Base-by-base conservation (phyloP, 2,888 invertebrate genomes). In the Catocala fraxini region DNA sequence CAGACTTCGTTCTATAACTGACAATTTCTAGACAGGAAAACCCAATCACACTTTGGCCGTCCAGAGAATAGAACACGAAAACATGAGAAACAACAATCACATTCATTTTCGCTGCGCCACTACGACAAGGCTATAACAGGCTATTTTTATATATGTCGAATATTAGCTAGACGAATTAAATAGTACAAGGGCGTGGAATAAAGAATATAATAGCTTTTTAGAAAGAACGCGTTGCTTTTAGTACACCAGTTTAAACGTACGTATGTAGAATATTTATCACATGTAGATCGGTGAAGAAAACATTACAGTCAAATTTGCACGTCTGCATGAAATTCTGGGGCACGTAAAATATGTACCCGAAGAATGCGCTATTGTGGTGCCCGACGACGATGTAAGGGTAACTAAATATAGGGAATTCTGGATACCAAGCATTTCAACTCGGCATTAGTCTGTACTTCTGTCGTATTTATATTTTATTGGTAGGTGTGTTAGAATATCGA, bases 331-430 rank as follows among this genome's bases (percentile, higher is more conserved):
- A 65, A 75, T 67, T 65, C 62, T 67, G 67, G 53, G 59, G 63
- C 67, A 61, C 65, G 70, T 75, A 61, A 78, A 78, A 69, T 75
- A 78, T 75, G 65, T 75, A 65, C 55, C 49, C 51, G 51, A 63
- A 65, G 75, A 77, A 75, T 67, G 78, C 62, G 60, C 65, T 41
- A 71, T 67, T 75, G 62, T 68, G 59, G 54, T 41, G 61, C 46
- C 59, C 51, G 56, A 33, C 47, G 47, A 47, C 47, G 47, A 49
- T 49, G 60, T 73, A 54, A 57, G 63, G 43, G 64, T 64, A 63
- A 59, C 45, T 66, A 63, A 66, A 65, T 51, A 64, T 66, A 56
- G 53, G 59, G 54, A 56, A 61, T 60, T 65, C 61, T 51, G 57
- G 73, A 73, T 73, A 64, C 65, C 70, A 45, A 52, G 56, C 57